Conservation (phyloP, 2,113 vertebrate genomes). For the Lates calcarifer region DNA sequence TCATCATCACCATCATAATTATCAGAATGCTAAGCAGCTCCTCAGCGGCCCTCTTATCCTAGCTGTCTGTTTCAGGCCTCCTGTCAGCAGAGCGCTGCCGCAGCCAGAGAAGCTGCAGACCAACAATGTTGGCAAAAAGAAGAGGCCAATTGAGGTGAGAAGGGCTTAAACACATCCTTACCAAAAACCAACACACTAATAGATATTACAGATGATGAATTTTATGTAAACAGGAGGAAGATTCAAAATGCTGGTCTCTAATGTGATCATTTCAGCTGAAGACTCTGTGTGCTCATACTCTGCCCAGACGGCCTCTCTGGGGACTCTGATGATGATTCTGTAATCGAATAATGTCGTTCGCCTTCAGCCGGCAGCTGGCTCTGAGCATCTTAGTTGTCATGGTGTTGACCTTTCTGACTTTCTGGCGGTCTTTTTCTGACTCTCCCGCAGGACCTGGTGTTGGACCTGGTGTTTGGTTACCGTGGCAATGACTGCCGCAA, state of each 20-base stretch:
- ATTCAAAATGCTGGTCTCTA: slow-evolving; percentile 31
- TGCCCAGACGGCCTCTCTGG: slow-evolving; percentile 48
- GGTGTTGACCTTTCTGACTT: slow-evolving; percentile 73
- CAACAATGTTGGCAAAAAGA: slow-evolving; percentile 98
- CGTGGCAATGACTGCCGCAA: slow-evolving; percentile 98
- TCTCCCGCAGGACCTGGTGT: slow-evolving; percentile 91
- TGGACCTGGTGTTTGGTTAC: slow-evolving; percentile 98
- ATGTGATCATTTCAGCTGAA: slow-evolving; percentile 42
- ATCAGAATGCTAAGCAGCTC: slow-evolving; percentile 29
- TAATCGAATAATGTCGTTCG: slow-evolving; percentile 60
- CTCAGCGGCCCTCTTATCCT: slow-evolving; percentile 68
- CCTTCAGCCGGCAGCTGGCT: slow-evolving; percentile 34
- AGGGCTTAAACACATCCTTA: neutral
- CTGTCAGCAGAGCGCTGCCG: slow-evolving; percentile 97
- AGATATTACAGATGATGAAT: neutral
- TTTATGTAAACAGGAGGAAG: neutral
- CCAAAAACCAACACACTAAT: neutral
- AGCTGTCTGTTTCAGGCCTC: slow-evolving; percentile 92
- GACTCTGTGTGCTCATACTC: neutral
- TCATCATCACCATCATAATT: slow-evolving; percentile 14
- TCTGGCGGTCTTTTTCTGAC: slow-evolving; percentile 46
- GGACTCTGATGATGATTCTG: slow-evolving; percentile 39
- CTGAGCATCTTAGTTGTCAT: slow-evolving; percentile 70
- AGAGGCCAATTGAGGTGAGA: slow-evolving; percentile 96
- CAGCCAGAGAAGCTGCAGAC: slow-evolving; percentile 98